Evolutionary conservation across 2,797 vertebrate genomes (phyloP).

Genomic region (Luscinia luscinia): DNA sequence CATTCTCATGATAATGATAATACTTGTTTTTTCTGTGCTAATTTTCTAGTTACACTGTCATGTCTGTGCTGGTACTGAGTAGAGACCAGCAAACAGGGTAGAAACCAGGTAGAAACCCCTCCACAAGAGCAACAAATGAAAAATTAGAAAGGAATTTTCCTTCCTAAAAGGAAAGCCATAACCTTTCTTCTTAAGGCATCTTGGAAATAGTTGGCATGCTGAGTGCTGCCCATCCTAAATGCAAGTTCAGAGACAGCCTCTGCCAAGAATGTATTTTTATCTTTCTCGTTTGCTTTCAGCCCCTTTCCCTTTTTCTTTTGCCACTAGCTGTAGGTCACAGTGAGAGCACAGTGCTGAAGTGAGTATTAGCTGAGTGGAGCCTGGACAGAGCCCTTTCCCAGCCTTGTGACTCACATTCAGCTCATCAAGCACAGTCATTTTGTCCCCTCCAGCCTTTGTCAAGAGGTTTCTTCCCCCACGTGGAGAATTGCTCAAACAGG

Average conservation of each 20-base stretch:
- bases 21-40: neutral
- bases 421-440: neutral
- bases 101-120: neutral
- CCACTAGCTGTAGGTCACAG: slow-evolving; percentile 54
- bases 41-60: neutral
- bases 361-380: slow-evolving; percentile 4
- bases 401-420: neutral
- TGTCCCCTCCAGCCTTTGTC: neutral
- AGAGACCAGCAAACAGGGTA: neutral
- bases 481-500: neutral
- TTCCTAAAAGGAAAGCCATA: slow-evolving; percentile 1
- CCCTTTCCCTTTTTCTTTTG: slow-evolving; percentile 49
- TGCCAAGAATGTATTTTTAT: slow-evolving; percentile 51
- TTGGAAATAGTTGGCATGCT: neutral
- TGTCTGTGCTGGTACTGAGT: neutral
- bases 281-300: slow-evolving; percentile 43
- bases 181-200: neutral
- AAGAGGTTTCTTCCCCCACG: neutral
- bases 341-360: slow-evolving; percentile 15
- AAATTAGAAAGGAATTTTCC: neutral
- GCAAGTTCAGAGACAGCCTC: neutral
- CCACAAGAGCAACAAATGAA: neutral
- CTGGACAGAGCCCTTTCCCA: neutral
- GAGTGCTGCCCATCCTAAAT: neutral
- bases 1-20: neutral